Conservation (phyloP, 2,113 vertebrate species). For the Dipodomys spectabilis region DNA sequence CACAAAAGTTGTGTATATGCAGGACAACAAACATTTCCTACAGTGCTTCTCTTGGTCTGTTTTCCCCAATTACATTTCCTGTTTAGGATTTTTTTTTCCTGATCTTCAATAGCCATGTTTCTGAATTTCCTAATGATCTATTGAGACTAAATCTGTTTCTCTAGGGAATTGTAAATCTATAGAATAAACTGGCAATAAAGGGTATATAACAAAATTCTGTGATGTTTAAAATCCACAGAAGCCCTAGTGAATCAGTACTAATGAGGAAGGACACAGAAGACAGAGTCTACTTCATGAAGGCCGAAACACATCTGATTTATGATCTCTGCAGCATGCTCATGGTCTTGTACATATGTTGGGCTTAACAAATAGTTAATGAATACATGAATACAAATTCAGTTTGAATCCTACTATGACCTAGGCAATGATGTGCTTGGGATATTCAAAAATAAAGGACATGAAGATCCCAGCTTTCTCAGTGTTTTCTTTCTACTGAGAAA, state of each 20-base stretch:
- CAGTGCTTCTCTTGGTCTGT: not conserved
- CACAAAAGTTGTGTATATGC: not conserved
- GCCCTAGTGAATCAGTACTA: not conserved
- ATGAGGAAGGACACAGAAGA: not conserved
- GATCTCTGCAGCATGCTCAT: not conserved
- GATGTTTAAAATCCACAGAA: not conserved
- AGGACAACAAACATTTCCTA: not conserved
- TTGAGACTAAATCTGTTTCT: constrained; percentile 21
- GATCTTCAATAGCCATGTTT: not conserved
- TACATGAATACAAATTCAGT: not conserved
- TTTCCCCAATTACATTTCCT: not conserved
- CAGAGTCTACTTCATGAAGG: not conserved
- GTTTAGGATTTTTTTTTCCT: not conserved
- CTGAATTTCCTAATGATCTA: constrained; percentile 18
- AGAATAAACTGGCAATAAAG: not conserved
- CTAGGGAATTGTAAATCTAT: not conserved
- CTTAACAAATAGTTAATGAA: constrained; percentile 18
- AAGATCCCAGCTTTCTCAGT: not conserved
- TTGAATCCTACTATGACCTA: not conserved
- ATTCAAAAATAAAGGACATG: constrained; percentile 17
- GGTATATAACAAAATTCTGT: not conserved
- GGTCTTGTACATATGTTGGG: not conserved
- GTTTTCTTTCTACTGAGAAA: constrained; percentile 4
- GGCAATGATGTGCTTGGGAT: not conserved
- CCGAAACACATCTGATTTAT: not conserved